A percentile compares a stretch with the other conserved stretches of the same genome.
Evolutionary conservation across 2,888 invertebrate genomes (phyloP).

Genomic region (Orthosia gracilis): DNA sequence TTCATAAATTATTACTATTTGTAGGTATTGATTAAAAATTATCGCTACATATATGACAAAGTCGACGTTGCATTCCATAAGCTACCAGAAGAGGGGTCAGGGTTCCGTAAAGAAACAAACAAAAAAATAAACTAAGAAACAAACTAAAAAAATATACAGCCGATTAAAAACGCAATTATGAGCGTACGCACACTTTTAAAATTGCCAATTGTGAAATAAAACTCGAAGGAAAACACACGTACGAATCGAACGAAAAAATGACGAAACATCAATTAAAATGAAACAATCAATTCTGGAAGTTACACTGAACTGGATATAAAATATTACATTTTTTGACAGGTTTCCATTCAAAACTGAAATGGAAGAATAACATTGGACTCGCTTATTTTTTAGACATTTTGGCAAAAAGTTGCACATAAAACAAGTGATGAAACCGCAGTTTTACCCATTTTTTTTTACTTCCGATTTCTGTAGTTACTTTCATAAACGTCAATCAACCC

Average conservation of each 20-base stretch:
- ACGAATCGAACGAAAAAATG: constrained; percentile 45
- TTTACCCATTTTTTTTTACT: neutral
- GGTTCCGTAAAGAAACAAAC: neutral
- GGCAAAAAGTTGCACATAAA: neutral
- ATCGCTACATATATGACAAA: too few species aligned
- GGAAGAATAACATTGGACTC: constrained; percentile 26
- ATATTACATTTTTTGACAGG: constrained; percentile 41
- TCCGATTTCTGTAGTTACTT: constrained; percentile 11
- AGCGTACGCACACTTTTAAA: neutral
- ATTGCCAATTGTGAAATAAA: constrained; percentile 29
- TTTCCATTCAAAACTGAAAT: constrained; percentile 20
- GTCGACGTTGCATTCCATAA: neutral
- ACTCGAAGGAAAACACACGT: constrained; percentile 17
- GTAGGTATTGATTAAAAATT: too few species aligned
- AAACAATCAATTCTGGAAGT: constrained; percentile 50
- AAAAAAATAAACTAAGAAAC: too few species aligned
- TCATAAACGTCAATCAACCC: constrained; percentile 31
- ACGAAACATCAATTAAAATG: constrained; percentile 60
- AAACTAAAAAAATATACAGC: too few species aligned
- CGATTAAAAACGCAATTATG: neutral
- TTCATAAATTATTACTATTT: too few species aligned
- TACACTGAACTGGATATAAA: constrained; percentile 29
- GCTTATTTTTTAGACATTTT: constrained; percentile 21
- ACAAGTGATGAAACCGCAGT: neutral
- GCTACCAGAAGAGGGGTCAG: neutral